These are phyloP conservation scores for Chrysaora quinquecirrha DNA, from an alignment of 30 jellyfish, hydroid and myxozoan species.

Conservation along the genomic window DNA sequence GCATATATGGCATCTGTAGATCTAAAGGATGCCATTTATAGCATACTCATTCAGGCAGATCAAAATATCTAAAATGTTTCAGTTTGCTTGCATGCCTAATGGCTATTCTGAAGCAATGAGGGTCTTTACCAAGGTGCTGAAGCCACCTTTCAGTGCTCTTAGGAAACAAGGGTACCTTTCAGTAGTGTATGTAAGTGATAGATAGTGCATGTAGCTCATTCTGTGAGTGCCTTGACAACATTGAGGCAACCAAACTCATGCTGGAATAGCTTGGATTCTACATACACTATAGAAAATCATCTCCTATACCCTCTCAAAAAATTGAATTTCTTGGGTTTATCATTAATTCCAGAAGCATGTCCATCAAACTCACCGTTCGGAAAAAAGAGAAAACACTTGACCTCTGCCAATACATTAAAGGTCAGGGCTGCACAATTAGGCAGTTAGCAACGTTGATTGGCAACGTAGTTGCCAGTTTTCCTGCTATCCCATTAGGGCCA, in stretches of 20 bases:
- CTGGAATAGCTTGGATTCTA: constrained; percentile 1
- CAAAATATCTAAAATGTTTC: constrained; percentile 30
- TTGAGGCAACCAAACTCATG: background rate
- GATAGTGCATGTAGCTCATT: background rate
- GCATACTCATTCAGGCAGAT: background rate
- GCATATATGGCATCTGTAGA: constrained; percentile 39
- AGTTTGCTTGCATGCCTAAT: constrained; percentile 32
- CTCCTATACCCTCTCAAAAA: background rate
- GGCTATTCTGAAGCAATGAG: background rate
- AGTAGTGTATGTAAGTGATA: constrained; percentile 11
- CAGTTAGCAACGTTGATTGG: constrained; percentile 11
- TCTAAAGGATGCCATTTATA: constrained; percentile 17
- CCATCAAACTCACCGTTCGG: background rate
- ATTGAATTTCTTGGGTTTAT: constrained; percentile 9
- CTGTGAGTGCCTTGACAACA: constrained; percentile 5
- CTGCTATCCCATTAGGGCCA: constrained; percentile 19
- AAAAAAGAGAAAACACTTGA: constrained; percentile 7
- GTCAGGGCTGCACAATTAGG: background rate
- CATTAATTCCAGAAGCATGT: background rate
- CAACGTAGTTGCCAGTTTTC: constrained; percentile 15
- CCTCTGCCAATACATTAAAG: background rate
- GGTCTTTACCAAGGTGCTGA: constrained; percentile 13
- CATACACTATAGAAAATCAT: background rate
- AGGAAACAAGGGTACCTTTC: background rate
- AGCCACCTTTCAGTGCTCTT: background rate